Evolutionary conservation across 2,888 invertebrate species (phyloP), one percentile per base, ranked within the genome.

Genomic region (Microdon myrmicae): DNA sequence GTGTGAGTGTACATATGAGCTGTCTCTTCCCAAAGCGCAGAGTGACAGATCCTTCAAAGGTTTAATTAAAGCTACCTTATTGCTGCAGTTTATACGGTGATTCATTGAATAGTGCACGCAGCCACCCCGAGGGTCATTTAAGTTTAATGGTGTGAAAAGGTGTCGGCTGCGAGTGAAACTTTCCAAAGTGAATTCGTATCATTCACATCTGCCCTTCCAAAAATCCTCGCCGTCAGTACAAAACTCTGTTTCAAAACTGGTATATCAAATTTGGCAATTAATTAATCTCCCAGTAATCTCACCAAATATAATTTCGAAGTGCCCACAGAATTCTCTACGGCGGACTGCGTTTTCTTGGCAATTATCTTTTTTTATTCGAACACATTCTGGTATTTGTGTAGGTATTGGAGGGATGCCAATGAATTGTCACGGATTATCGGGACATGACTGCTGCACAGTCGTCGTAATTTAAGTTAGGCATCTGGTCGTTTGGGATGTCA

Each of bases 1-100:
- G 13, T 28, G 28, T 13, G 17, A 17, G 23, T 23, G 23, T 23
- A 31, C 6, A 22, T 22, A 8, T 22, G 22, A 22, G 22, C 22
- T 22, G 6, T 8, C 8, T 22, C 22, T 22, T 22, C 22, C 6
- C 22, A 22, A 5, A 8, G 22, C 22, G 22, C 16, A 19, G 34
- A 19, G 34, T 19, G 19, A n/a, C n/a, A n/a, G n/a, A n/a, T n/a
- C n/a, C n/a, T n/a, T n/a, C n/a, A n/a, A n/a, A 43, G 41, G 58
- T 58, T 64, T 64, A 64, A 64, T 64, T 58, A 64, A 64, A 64
- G 53, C 35, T 64, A 56, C 35, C 43, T 64, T 45, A 48, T 53
- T 47, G 47, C 28, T 10, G 58, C 43, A 53, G 58, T 64, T 64
- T 53, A 64, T 64, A 29, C 29, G 37, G 26, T 47, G 32, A 64